Base-by-base conservation (phyloP, 2,113 vertebrate species). In the Rhynchomys soricoides region DNA sequence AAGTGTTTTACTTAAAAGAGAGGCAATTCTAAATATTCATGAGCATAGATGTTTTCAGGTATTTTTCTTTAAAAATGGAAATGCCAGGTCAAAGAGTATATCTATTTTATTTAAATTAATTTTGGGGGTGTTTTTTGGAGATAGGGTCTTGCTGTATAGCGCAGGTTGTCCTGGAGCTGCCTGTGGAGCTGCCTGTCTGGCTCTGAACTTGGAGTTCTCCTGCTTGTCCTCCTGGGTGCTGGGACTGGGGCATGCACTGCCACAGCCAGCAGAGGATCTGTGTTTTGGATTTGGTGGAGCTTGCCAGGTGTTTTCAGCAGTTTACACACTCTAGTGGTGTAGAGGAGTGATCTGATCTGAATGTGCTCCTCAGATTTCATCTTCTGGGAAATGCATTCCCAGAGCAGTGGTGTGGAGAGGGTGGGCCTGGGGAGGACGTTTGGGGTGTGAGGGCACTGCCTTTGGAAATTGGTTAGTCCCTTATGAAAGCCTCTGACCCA, bases 11-110 rank as follows among this genome's bases (percentile, higher is more conserved):
- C 96, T 96, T 96, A 55, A 1, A 29, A 70, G 37, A 89, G 70
- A 71, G 21, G 50, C 48, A 86, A 43, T 66, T 89, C 22, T 94
- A 55, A 74, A 78, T 96, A 73, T 82, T 91, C 59, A 95, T 73
- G 21, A 93, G 48, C 64, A 70, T 26, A 82, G 66, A 89, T 52
- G 45, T 91, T 94, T 94, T 88, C 40, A 66, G 66, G 4, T 94
- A 37, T 71, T 34, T 91, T 91, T 90, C 85, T 50, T 89, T 86
- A 96, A 82, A 93, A 97, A 87, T 74, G 62, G 10, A 95, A 89
- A 93, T 91, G 31, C 15, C 90, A 50, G 37, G 45, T 81, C 52
- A 96, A 57, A 43, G 50, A 89, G 19, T 31, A 24, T 87, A 31
- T 92, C 3, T 24, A 12, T 85, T 86, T 62, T 62, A 31, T 83